Conservation (phyloP, 2,888 invertebrate genomes). For the Phania funesta region DNA sequence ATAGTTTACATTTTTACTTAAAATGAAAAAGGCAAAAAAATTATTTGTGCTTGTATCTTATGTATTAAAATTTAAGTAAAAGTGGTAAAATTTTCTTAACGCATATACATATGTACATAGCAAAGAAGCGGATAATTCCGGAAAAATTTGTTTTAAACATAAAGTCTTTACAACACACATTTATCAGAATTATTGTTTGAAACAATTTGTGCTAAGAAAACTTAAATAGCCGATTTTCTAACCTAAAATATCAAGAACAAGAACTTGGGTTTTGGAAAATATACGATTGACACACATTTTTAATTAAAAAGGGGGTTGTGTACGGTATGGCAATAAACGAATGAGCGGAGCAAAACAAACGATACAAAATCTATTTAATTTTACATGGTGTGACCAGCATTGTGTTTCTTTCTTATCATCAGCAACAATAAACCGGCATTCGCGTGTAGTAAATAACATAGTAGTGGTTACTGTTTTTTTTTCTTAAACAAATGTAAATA, state of each 20-base stretch:
- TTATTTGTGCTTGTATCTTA: neutral
- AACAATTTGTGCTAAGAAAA: neutral
- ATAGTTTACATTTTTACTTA: too few species aligned
- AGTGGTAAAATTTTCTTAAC: too few species aligned
- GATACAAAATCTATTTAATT: neutral
- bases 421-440: slow-evolving; percentile 41
- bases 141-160: neutral
- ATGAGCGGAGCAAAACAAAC: slow-evolving; percentile 59
- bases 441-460: slow-evolving; percentile 11
- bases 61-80: neutral
- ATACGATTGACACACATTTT: slow-evolving; percentile 20
- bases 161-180: neutral
- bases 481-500: slow-evolving; percentile 1
- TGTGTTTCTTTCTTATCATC: neutral
- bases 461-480: slow-evolving; percentile 32
- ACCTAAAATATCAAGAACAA: slow-evolving; percentile 51
- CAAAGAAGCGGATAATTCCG: neutral
- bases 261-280: slow-evolving; percentile 11
- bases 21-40: too few species aligned
- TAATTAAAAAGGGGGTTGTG: neutral
- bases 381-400: slow-evolving; percentile 33
- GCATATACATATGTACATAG: neutral
- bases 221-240: slow-evolving; percentile 11
- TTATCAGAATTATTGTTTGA: neutral
- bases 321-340: neutral